Evolutionary conservation across 2,797 vertebrate genomes (phyloP).

Genomic region (Pelodytes ibericus): DNA sequence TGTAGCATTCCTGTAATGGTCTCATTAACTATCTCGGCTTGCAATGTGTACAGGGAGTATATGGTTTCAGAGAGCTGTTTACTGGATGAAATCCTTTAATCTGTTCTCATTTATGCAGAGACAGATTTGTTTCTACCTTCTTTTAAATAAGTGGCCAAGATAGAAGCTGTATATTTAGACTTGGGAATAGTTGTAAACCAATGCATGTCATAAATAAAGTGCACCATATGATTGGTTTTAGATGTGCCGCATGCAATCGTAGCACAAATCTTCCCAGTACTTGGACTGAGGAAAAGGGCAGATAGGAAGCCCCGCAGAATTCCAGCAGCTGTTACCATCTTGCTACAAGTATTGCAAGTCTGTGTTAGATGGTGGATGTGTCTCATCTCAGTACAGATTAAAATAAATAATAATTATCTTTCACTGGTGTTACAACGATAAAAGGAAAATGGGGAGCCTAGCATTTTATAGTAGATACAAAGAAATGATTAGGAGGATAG

Average conservation of each 20-base stretch:
- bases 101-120: constrained; percentile 4
- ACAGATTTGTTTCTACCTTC: neutral
- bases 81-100: constrained; percentile 4
- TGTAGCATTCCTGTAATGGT: constrained; percentile 20
- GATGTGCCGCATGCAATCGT: constrained; percentile 1
- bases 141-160: constrained; percentile 20
- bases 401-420: too few species aligned
- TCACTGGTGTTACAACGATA: too few species aligned
- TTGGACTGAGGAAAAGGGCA: neutral
- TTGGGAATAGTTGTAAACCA: constrained; percentile 3
- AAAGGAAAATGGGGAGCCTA: too few species aligned
- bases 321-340: neutral
- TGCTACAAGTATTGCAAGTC: neutral
- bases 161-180: constrained; percentile 17
- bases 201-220: constrained; percentile 26
- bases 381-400: too few species aligned
- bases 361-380: too few species aligned
- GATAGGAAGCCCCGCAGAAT: neutral
- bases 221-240: neutral
- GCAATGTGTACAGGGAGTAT: neutral
- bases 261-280: neutral
- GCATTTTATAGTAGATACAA: too few species aligned
- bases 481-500: too few species aligned
- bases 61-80: neutral
- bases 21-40: constrained; percentile 29